Conservation (phyloP, 2,113 vertebrate species). For the Corythornis vintsioides region DNA sequence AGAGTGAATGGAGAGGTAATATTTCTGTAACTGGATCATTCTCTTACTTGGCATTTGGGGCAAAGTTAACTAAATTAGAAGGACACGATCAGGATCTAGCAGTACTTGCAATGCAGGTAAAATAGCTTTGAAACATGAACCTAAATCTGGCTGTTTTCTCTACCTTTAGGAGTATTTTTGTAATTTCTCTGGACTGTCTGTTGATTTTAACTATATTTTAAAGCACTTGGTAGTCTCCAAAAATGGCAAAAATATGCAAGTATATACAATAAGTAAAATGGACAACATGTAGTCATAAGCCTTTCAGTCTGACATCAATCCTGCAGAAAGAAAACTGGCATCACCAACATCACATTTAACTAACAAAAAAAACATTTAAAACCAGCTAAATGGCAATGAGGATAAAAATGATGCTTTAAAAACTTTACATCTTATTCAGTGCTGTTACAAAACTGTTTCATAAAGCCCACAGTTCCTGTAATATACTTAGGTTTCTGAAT, state of each 20-base stretch:
- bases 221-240: not conserved
- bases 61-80: not conserved
- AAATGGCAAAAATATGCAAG: not conserved
- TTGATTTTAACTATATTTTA: not conserved
- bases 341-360: not conserved
- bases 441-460: not conserved
- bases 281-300: not conserved
- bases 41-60: not conserved
- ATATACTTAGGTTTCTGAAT: not conserved
- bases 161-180: not conserved
- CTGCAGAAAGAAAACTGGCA: not conserved
- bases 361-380: not conserved
- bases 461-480: not conserved
- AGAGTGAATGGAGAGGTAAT: not conserved
- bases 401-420: not conserved
- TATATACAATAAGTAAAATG: not conserved
- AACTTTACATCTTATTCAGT: not conserved
- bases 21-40: not conserved
- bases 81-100: not conserved
- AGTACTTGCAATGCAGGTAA: not conserved
- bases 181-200: not conserved
- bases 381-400: not conserved
- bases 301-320: not conserved
- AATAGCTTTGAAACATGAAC: not conserved
- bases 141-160: not conserved